Percentiles rank a stretch among this genome's conserved stretches.
phyloP scores from a whole-genome alignment of 1,140 invertebrate species.

The Lerema accius region DNA sequence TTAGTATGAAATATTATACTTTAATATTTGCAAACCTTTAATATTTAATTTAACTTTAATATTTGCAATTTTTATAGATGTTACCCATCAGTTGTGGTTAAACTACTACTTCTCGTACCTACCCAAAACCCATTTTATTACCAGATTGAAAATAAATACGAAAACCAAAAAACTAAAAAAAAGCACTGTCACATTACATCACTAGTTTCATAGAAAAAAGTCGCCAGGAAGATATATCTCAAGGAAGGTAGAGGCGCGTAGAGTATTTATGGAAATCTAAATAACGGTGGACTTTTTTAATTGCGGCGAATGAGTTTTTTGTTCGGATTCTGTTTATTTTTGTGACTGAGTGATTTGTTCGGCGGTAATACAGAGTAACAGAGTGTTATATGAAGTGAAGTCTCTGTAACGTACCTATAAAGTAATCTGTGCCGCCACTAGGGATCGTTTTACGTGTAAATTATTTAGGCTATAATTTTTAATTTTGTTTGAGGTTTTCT shows the following conservation, averaged over 20 bases:
- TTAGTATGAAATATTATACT: too few relatives aligned
- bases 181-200: too few relatives aligned
- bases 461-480: constrained; percentile 39
- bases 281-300: constrained; percentile 73
- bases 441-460: constrained; percentile 41
- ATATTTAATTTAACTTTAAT: too few relatives aligned
- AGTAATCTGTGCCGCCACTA: constrained; percentile 27
- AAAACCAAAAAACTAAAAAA: too few relatives aligned
- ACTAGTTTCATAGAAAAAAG: constrained; percentile 53
- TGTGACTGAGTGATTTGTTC: constrained; percentile 63
- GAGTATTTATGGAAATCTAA: constrained; percentile 79
- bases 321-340: constrained; percentile 69
- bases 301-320: constrained; percentile 71
- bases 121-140: constrained; percentile 15
- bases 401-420: constrained; percentile 40
- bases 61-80: too few relatives aligned
- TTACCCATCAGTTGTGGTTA: too few relatives aligned
- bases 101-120: too few relatives aligned
- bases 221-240: constrained; percentile 76
- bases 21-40: too few relatives aligned
- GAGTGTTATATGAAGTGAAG: constrained; percentile 54
- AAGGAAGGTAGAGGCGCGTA: constrained; percentile 53
- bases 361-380: constrained; percentile 44
- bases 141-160: neutral
- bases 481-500: constrained; percentile 20